A percentile compares a stretch with the other conserved stretches of the same genome.
phyloP scores from a whole-genome alignment of 2,888 invertebrate species.

The Amiota mariae region DNA sequence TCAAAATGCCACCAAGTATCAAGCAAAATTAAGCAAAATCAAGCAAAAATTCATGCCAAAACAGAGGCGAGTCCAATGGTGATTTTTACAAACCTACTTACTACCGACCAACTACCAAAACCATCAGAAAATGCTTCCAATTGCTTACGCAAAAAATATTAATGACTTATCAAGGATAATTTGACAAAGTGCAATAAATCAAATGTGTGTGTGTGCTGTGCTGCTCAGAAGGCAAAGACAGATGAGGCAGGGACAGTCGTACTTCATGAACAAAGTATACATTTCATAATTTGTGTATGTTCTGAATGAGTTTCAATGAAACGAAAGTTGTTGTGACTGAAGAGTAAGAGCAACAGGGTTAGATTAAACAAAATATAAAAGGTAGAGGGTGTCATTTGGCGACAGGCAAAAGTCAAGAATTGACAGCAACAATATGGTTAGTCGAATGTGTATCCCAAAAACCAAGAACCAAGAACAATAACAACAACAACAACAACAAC shows the following conservation, averaged over 20 bases:
- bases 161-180: constrained; percentile 74
- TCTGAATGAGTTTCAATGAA: too few relatives aligned
- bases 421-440: too few relatives aligned
- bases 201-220: constrained; percentile 49
- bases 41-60: background rate
- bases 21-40: background rate
- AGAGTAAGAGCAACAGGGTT: too few relatives aligned
- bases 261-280: background rate
- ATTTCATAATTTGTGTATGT: background rate
- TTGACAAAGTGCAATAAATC: constrained; percentile 73
- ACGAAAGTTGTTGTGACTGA: too few relatives aligned
- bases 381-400: too few relatives aligned
- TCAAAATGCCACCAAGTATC: background rate
- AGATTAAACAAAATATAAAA: too few relatives aligned
- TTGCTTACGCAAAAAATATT: constrained; percentile 62
- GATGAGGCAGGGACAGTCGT: background rate
- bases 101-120: background rate
- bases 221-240: constrained; percentile 36
- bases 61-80: background rate
- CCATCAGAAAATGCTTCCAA: constrained; percentile 40
- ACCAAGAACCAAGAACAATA: too few relatives aligned
- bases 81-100: too few relatives aligned
- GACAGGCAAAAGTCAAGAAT: too few relatives aligned
- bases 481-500: too few relatives aligned
- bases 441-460: too few relatives aligned